Evolutionary conservation across 1,140 invertebrate genomes (phyloP), one percentile per base, ranked within the genome.

Genomic region (Ooceraea biroi): DNA sequence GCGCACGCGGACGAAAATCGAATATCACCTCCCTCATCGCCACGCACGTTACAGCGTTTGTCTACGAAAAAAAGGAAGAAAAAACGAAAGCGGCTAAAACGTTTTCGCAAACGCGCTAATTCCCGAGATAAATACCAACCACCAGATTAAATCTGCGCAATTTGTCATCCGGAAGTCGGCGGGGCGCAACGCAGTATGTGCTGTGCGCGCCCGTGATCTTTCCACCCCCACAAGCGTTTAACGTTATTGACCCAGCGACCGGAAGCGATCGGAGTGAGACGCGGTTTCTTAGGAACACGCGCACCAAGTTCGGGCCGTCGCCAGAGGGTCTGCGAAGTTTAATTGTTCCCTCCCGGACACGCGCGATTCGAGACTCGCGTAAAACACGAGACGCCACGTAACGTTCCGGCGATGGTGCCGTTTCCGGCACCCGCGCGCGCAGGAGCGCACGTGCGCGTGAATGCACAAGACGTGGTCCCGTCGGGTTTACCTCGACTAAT

Each of bases 401-500:
- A 76, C 80, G 66, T 82, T 86, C 55, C 52, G 71, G 77, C 77
- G 78, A 89, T 89, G 86, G 85, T 73, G 74, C 74, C 36, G 74
- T 74, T 83, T 88, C 68, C 46, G 58, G 48, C 7, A n/a, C n/a
- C n/a, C n/a, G n/a, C n/a, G 19, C 4, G 57, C n/a, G 3, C 60
- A 41, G 25, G 50, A 41, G 55, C 69, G 50, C 46, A 12, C 19
- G 41, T 27, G 25, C 17, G 36, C 17, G 19, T 48, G 52, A 46
- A 41, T 52, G 36, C 11, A n/a, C n/a, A n/a, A n/a, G 22, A 57
- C 61, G 0, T 22, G 22, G 48, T 69, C 48, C 65, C 46, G 10
- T 48, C 52, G 60, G 73, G 60, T 73, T 60, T 69, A 11, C 74
- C 10, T 46, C 71, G 85, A 90, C 87, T 91, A 92, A 92, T 92